Base-by-base conservation (phyloP, 2,113 vertebrate species). In the Embiotoca jacksoni region DNA sequence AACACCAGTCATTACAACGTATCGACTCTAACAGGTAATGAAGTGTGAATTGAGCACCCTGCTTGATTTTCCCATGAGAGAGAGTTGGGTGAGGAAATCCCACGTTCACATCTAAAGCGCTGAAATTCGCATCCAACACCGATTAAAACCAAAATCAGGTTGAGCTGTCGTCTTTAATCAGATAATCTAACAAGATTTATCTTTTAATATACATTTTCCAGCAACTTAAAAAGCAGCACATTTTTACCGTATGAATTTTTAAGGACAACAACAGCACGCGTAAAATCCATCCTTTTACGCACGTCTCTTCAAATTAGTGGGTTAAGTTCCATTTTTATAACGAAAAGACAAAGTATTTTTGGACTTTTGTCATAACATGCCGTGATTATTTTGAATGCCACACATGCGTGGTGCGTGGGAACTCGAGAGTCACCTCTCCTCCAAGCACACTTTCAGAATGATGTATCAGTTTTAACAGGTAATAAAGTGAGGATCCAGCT, bases 391-490 rank as follows among this genome's bases (percentile, higher is more conserved):
- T 35, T 30, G 15, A 39, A 1, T 2, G 5, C 44, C 10, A 16
- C 13, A 41, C 8, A n/a, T 44, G 69, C 16, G 23, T 8, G 0
- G 36, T 10, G 2, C 6, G 65, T 85, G 82, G 77, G 88, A 85
- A 83, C 69, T 49, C 2, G 44, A 11, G 0, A 13, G 55, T 9
- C 59, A 47, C 57, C 46, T 75, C 66, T n/a, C 31, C 16, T 16
- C 54, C 82, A 56, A 16, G 60, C 78, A 70, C 75, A 49, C 65
- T 44, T 58, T 41, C 7, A 15, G 1, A 73, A 30, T 3, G 59
- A 78, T 10, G 75, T 68, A 79, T 83, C 33, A 30, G 0, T 65
- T 86, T 74, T 86, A 75, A 69, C 88, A 86, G 70, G 80, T 78
- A 82, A 78, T 90, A 87, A 88, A 91, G 62, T 23, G 65, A 58